Evolutionary conservation across 64 coral and sea anemone genomes (phyloP).

Genomic region (Anthopleura sola): DNA sequence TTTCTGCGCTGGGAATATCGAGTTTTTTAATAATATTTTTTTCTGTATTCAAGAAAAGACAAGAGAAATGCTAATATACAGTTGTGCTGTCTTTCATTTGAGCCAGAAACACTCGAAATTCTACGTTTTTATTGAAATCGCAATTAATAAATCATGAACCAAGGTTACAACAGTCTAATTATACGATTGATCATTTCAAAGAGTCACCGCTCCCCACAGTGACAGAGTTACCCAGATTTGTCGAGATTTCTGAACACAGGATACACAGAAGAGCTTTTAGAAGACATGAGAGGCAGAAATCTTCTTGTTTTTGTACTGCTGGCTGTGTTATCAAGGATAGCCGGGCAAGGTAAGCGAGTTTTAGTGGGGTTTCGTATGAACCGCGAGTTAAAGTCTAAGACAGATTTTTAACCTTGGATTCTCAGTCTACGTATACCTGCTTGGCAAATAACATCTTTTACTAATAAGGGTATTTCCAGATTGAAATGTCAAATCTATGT

Average conservation of each 20-base stretch:
- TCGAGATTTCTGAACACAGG: background rate
- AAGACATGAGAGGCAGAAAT: background rate
- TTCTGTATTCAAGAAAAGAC: background rate
- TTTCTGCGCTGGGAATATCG: background rate
- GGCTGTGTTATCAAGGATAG: background rate
- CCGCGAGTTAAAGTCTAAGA: background rate
- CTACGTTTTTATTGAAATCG: background rate
- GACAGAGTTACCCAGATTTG: background rate
- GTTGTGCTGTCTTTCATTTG: background rate
- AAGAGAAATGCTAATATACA: background rate
- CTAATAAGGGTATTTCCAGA: background rate
- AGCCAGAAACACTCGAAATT: background rate
- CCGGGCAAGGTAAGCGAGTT: background rate
- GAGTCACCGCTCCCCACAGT: slow-evolving; percentile 1
- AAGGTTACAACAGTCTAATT: background rate
- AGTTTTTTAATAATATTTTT: background rate
- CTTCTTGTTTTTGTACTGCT: background rate
- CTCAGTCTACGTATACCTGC: background rate
- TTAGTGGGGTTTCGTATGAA: background rate
- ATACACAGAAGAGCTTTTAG: background rate
- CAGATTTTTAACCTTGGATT: background rate
- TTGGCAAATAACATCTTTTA: too few relatives aligned
- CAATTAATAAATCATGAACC: slow-evolving; percentile 8
- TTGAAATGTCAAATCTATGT: background rate
- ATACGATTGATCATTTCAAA: slow-evolving; percentile 17